Percentiles rank a stretch among this genome's conserved stretches.
These are phyloP conservation scores for Xyrauchen texanus DNA, from an alignment of 2,113 vertebrate genomes.

Conservation along the genomic window DNA sequence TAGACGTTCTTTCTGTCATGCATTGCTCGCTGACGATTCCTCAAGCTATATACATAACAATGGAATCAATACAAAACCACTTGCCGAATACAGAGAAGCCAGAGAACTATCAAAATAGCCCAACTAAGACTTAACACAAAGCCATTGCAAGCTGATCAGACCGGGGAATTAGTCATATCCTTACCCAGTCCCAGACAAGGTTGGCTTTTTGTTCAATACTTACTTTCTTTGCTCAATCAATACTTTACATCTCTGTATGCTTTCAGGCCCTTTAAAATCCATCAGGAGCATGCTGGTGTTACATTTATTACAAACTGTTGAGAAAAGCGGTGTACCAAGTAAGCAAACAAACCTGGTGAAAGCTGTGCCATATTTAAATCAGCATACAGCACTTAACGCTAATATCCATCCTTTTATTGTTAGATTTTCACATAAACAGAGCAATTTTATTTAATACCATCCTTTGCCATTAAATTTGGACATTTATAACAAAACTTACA, in stretches of 20 bases:
- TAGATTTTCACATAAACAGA: too few species aligned
- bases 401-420: too few species aligned
- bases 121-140: conserved; percentile 25
- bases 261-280: conserved; percentile 21
- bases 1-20: neutral
- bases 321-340: neutral
- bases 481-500: too few species aligned
- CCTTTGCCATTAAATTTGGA: too few species aligned
- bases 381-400: too few species aligned
- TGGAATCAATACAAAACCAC: conserved; percentile 42
- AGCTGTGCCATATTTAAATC: too few species aligned
- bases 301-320: conserved; percentile 22
- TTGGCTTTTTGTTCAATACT: conserved; percentile 32
- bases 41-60: conserved; percentile 11
- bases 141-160: conserved; percentile 24
- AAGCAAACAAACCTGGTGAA: neutral
- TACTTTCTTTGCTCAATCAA: conserved; percentile 32
- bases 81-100: conserved; percentile 29
- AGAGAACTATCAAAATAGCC: conserved; percentile 39
- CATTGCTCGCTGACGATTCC: neutral
- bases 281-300: conserved; percentile 1
- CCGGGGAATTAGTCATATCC: conserved; percentile 35
- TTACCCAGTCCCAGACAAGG: conserved; percentile 3
- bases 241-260: conserved; percentile 37
- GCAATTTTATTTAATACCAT: too few species aligned